Evolutionary conservation across 2,888 invertebrate genomes (phyloP).

Genomic region (Drosophila maculinotata): DNA sequence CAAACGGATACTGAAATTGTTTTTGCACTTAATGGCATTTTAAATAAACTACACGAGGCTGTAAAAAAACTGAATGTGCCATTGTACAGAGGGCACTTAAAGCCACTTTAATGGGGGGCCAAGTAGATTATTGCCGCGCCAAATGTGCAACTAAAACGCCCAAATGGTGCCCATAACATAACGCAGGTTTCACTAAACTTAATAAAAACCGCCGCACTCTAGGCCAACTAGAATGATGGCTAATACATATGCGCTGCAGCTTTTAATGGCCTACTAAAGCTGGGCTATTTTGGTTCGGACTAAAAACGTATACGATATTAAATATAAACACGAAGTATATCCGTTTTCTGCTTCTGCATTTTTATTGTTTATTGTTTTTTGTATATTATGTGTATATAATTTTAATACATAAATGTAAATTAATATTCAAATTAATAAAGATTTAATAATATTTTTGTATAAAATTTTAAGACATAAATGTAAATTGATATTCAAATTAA

Average conservation of each 20-base stretch:
- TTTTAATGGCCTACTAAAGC: slow-evolving; percentile 45
- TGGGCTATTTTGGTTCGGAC: slow-evolving; percentile 20
- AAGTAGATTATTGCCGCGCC: slow-evolving; percentile 69
- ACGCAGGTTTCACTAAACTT: slow-evolving; percentile 34
- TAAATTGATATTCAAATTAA: too few species aligned
- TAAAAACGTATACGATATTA: slow-evolving; percentile 26
- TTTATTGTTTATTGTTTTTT: too few species aligned
- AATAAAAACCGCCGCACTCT: slow-evolving; percentile 41
- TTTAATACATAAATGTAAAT: too few species aligned
- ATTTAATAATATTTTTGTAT: too few species aligned
- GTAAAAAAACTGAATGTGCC: slow-evolving; percentile 61
- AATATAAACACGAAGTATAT: slow-evolving; percentile 22
- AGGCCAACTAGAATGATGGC: slow-evolving; percentile 30
- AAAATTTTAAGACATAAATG: too few species aligned
- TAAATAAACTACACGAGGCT: slow-evolving; percentile 72
- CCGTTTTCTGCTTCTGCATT: neutral
- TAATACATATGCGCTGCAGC: slow-evolving; percentile 26
- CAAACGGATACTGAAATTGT: slow-evolving; percentile 63
- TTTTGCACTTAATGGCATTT: slow-evolving; percentile 76
- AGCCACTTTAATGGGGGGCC: slow-evolving; percentile 66
- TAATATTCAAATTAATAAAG: too few species aligned
- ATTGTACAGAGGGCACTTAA: slow-evolving; percentile 61
- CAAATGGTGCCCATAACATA: slow-evolving; percentile 61
- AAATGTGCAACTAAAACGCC: slow-evolving; percentile 71
- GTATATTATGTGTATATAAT: too few species aligned